phyloP scores from a whole-genome alignment of 2,888 invertebrate genomes.

The Parnassius glacialis region DNA sequence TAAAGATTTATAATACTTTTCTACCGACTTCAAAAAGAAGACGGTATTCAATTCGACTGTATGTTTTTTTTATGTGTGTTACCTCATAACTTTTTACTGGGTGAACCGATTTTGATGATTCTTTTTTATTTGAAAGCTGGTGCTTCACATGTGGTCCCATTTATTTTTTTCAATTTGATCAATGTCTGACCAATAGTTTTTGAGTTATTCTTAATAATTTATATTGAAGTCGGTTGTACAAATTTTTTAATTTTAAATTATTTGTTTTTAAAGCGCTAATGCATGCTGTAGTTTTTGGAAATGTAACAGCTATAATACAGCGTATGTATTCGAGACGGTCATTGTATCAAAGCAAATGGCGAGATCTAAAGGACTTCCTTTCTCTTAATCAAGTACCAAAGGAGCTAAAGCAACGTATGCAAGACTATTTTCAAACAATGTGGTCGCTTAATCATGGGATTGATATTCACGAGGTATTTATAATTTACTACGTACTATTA shows the following conservation, averaged over 20 bases:
- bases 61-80: no score
- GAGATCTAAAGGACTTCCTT: conserved; percentile 97
- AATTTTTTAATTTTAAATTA: not conserved
- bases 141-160: no score
- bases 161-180: no score
- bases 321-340: conserved; percentile 97
- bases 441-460: conserved; percentile 99
- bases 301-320: conserved; percentile 98
- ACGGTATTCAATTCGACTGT: no score
- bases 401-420: conserved; percentile 96
- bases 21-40: no score
- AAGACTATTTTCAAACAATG: conserved; percentile 98
- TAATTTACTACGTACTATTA: not conserved
- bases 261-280: conserved; percentile 86
- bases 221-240: no score
- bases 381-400: conserved; percentile 97
- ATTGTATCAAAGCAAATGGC: conserved; percentile 96
- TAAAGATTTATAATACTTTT: conserved; percentile 1
- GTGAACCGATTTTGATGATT: no score
- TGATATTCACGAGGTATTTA: conserved; percentile 93
- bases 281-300: conserved; percentile 99
- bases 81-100: no score
- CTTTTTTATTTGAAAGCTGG: no score
- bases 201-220: no score
- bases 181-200: no score